phyloP scores from a whole-genome alignment of 2,113 vertebrate genomes.

The Carollia perspicillata region DNA sequence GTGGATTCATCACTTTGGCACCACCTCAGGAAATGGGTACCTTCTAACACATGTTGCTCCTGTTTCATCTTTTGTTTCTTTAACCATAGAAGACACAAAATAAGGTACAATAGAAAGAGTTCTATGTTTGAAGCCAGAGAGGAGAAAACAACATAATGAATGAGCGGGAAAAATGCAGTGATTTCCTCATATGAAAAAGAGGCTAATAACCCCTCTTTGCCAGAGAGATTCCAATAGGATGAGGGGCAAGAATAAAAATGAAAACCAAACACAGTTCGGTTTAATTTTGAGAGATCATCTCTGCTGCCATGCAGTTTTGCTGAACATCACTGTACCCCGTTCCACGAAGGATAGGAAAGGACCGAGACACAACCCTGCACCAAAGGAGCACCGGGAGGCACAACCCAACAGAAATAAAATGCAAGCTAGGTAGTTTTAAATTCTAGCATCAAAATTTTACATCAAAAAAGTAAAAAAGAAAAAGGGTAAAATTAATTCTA shows the following conservation, averaged over 20 bases:
- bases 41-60: neutral
- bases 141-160: neutral
- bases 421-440: neutral
- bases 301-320: neutral
- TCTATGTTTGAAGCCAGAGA: neutral
- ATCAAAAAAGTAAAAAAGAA: neutral
- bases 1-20: neutral
- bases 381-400: neutral
- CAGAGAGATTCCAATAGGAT: neutral
- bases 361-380: neutral
- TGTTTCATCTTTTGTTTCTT: neutral
- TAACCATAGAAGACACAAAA: neutral
- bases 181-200: neutral
- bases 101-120: neutral
- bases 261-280: neutral
- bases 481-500: neutral
- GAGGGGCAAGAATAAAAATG: neutral
- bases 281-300: neutral
- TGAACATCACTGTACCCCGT: neutral
- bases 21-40: neutral
- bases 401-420: neutral
- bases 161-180: neutral
- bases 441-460: neutral
- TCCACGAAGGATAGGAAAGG: neutral
- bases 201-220: neutral